These are phyloP conservation scores for Paralichthys olivaceus DNA, from an alignment of 2,113 vertebrate species.

Conservation along the genomic window DNA sequence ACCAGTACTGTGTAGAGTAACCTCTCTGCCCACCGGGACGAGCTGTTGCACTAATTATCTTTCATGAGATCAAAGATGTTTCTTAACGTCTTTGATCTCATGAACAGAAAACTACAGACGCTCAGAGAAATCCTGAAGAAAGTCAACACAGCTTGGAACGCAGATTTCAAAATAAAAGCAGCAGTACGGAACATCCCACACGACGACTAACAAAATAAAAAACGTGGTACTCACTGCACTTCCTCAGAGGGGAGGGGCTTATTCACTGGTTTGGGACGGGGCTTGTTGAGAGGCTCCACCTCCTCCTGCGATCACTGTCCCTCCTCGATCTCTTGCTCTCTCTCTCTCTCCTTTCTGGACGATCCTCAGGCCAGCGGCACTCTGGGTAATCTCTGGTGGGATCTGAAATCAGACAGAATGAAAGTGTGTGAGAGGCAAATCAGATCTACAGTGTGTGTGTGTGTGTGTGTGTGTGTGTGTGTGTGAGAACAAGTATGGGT, in stretches of 20 bases:
- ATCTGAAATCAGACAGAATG: conserved; percentile 45
- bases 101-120: too few species aligned
- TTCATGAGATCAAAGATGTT: too few species aligned
- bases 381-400: conserved; percentile 63
- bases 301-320: conserved; percentile 36
- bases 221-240: conserved; percentile 70
- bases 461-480: conserved; percentile 15
- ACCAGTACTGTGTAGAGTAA: too few species aligned
- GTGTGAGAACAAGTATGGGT: conserved; percentile 39
- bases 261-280: conserved; percentile 31
- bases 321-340: conserved; percentile 6
- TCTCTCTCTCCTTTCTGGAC: conserved; percentile 17
- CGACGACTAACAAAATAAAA: neutral
- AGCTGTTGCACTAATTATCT: too few species aligned
- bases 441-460: conserved; percentile 28
- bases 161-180: too few species aligned
- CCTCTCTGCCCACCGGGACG: too few species aligned
- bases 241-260: conserved; percentile 62
- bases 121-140: too few species aligned
- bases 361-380: conserved; percentile 64
- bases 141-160: too few species aligned
- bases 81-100: too few species aligned
- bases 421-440: neutral
- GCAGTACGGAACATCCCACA: too few species aligned
- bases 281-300: conserved; percentile 46